Base-by-base conservation (phyloP, 1,140 invertebrate species). In the Rhynchophorus ferrugineus region DNA sequence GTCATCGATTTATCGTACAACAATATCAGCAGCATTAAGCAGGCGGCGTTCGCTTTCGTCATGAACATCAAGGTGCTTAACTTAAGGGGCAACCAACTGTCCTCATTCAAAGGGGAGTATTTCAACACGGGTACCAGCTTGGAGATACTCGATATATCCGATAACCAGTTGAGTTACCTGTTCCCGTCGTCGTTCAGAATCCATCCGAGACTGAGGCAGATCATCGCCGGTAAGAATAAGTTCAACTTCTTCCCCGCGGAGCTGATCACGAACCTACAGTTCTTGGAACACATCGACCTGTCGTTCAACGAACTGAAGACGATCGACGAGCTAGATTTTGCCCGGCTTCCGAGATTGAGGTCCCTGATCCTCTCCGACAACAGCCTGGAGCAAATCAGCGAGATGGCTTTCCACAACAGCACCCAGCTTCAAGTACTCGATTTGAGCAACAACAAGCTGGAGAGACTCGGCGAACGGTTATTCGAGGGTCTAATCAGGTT, bases 351-450 rank as follows among this genome's bases (percentile, higher is more conserved):
- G 2, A 75, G 82, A 44, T 69, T 94, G 1, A 75, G 82, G 47
- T 72, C 73, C 1, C 66, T 95, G 18, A 71, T 84, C 54, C 66
- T 94, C 8, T 77, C 81, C 0, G 65, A 81, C 48, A 94, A 94
- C 64, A 71, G 81, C 56, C 77, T 95, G 54, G 86, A 89, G 61
- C 77, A 79, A 46, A 78, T 95, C 8, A 85, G 83, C 56, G 88
- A 91, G 71, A 82, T 87, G 71, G 85, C 89, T 0, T 94, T 94
- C 67, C 84, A 91, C 58, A 94, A 94, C 65, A 94, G 90, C 0
- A 84, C 88, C 0, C 89, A 91, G 70, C 73, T 94, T 45, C 90
- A 93, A 66, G 63, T 79, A 9, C 64, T 95, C 19, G 83, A 92
- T 69, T 70, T 95, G 33, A 63, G 63, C 44, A 61, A 73, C 37